Percentiles rank a stretch among this genome's conserved stretches.
phyloP scores from a whole-genome alignment of 2,113 vertebrate species.

The Poecile atricapillus region DNA sequence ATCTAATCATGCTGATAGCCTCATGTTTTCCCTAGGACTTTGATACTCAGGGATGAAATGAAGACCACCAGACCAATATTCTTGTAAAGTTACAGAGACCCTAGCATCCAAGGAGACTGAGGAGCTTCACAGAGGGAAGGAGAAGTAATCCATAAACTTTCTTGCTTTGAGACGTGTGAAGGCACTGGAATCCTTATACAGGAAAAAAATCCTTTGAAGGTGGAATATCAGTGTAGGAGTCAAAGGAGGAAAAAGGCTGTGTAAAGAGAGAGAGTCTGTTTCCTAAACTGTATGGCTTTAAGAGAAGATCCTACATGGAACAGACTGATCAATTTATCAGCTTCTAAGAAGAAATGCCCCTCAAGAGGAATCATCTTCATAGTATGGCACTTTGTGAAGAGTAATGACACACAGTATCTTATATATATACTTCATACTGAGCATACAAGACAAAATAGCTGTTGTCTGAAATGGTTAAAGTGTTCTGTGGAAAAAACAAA shows the following conservation, averaged over 20 bases:
- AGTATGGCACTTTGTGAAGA: not conserved
- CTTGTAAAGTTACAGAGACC: not conserved
- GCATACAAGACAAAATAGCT: not conserved
- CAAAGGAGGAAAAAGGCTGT: not conserved
- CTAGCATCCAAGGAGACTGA: not conserved
- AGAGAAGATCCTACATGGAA: not conserved
- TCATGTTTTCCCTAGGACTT: not conserved
- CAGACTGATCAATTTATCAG: not conserved
- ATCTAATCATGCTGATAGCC: not conserved
- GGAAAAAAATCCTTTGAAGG: not conserved
- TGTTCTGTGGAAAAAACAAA: not conserved
- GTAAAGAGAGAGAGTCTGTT: not conserved
- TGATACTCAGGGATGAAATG: not conserved
- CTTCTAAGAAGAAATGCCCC: not conserved
- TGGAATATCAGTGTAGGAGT: not conserved
- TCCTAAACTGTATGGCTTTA: not conserved
- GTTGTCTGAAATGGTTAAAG: slow-evolving; percentile 42
- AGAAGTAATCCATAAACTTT: not conserved
- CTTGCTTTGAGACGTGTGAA: not conserved
- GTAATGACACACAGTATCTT: not conserved
- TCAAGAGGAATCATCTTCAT: not conserved
- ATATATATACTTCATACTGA: not conserved
- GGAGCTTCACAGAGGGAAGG: not conserved
- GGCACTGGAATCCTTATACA: not conserved
- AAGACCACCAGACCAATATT: not conserved